Percentiles rank a stretch among this genome's conserved stretches.
Evolutionary conservation across 2,113 vertebrate genomes (phyloP).

Genomic region (Callopanchax toddi): DNA sequence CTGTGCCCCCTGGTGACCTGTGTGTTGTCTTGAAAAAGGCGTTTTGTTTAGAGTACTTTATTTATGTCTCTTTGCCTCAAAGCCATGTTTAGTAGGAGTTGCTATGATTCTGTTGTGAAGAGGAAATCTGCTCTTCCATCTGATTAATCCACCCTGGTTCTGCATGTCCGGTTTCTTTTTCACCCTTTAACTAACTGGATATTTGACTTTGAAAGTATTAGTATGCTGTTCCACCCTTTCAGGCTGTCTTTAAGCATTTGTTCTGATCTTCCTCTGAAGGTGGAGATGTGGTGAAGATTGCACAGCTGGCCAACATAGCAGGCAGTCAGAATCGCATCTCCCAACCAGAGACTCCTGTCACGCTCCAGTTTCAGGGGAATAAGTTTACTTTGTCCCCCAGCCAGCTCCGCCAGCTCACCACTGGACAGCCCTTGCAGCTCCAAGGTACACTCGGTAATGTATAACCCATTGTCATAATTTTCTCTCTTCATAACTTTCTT

Average conservation of each 20-base stretch:
- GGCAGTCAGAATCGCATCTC: slow-evolving; percentile 86
- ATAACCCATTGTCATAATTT: slow-evolving; percentile 45
- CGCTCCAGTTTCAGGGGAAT: slow-evolving; percentile 93
- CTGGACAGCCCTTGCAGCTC: slow-evolving; percentile 91
- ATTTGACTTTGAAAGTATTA: slow-evolving; percentile 3
- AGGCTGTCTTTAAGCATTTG: neutral
- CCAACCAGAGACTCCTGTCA: slow-evolving; percentile 90
- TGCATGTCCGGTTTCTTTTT: slow-evolving; percentile 81
- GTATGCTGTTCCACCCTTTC: neutral
- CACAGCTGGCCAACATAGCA: slow-evolving; percentile 87
- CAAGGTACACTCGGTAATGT: slow-evolving; percentile 86
- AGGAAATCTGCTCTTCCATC: slow-evolving; percentile 49
- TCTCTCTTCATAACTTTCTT: slow-evolving; percentile 8
- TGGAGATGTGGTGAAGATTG: slow-evolving; percentile 89
- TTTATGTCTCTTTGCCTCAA: slow-evolving; percentile 28
- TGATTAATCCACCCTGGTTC: slow-evolving; percentile 79
- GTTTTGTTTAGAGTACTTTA: neutral
- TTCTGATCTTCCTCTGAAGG: slow-evolving; percentile 74
- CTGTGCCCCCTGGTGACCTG: neutral
- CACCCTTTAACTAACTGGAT: slow-evolving; percentile 82
- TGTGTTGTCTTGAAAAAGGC: slow-evolving; percentile 28
- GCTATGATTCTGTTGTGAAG: slow-evolving; percentile 51
- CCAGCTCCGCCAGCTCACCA: slow-evolving; percentile 92
- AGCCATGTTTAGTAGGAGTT: slow-evolving; percentile 48
- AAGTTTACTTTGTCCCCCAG: slow-evolving; percentile 93